Conservation (phyloP, 2,888 invertebrate species). For the Mythimna loreyi region DNA sequence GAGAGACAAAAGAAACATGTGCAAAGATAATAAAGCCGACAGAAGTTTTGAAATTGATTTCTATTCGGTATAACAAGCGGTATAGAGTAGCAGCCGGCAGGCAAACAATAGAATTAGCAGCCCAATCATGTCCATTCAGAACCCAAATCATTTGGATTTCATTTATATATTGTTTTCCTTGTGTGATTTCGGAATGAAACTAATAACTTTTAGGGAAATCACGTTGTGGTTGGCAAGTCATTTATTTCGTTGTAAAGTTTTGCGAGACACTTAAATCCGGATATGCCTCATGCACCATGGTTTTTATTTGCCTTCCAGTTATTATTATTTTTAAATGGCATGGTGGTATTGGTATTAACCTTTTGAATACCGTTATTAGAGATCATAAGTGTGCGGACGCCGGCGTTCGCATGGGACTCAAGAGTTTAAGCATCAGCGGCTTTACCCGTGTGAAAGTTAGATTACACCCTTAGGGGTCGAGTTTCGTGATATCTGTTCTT, state of each 20-base stretch:
- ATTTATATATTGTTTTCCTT: constrained; percentile 34
- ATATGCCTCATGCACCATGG: not conserved
- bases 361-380: too few species aligned
- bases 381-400: too few species aligned
- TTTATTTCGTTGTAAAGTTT: constrained; percentile 13
- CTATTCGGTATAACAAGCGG: constrained; percentile 50
- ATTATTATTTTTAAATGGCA: not conserved
- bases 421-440: too few species aligned
- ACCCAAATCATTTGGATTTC: constrained; percentile 24
- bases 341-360: not conserved
- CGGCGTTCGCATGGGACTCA: too few species aligned
- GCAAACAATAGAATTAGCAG: constrained; percentile 55
- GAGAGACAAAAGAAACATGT: constrained; percentile 24
- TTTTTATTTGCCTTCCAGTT: not conserved
- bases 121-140: constrained; percentile 47
- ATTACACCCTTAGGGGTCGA: too few species aligned
- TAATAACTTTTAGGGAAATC: constrained; percentile 31
- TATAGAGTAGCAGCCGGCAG: constrained; percentile 24
- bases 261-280: not conserved
- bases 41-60: constrained; percentile 70
- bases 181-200: constrained; percentile 19
- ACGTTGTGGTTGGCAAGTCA: not conserved
- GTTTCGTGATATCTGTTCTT: too few species aligned
- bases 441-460: too few species aligned
- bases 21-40: constrained; percentile 28